Base-by-base conservation (phyloP, 2,888 invertebrate genomes). In the Drosophila mettleri region DNA sequence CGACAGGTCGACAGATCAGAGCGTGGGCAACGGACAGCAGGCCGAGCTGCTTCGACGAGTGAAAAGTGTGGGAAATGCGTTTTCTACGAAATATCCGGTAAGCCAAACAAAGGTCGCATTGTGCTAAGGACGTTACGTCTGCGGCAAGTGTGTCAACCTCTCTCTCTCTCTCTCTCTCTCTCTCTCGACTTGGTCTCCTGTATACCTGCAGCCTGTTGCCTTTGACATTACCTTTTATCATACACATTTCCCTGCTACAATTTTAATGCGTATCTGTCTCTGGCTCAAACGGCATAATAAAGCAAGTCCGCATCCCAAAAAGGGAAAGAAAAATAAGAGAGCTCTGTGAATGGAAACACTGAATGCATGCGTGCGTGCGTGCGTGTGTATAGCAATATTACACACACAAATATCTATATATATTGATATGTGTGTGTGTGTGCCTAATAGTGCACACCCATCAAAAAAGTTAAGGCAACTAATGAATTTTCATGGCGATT, bases 401-500 rank as follows among this genome's bases (percentile, higher is more conserved):
- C 34, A 29, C n/a, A 33, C 24, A 9, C 18, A 24, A 7, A 10
- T 14, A 16, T 41, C 3, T 20, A 14, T 27, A 14, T 43, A 29
- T 38, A 27, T 18, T n/a, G n/a, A n/a, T 38, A 3, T 52, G 6
- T 29, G 33, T 33, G 33, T 62, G 29, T 52, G 34, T 36, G 53
- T 36, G 22, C 41, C 29, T 58, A 69, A 77, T 65, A 68, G 48
- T 18, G 70, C 69, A 75, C 65, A 66, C 10, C 68, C 68, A 79
- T 61, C 33, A 86, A 84, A 72, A 24, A 43, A 24, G 43, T 24
- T 70, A 68, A 59, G 79, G 81, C 86, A 83, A 86, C 86, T 86
- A 86, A 86, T 87, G 86, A 88, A 86, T 86, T 86, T 88, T 81
- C 80, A 74, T 64, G 68, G 78, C 77, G 69, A 83, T 80, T 83